These are phyloP conservation scores for Diadophis punctatus DNA, from an alignment of 2,113 vertebrate genomes.

Conservation along the genomic window DNA sequence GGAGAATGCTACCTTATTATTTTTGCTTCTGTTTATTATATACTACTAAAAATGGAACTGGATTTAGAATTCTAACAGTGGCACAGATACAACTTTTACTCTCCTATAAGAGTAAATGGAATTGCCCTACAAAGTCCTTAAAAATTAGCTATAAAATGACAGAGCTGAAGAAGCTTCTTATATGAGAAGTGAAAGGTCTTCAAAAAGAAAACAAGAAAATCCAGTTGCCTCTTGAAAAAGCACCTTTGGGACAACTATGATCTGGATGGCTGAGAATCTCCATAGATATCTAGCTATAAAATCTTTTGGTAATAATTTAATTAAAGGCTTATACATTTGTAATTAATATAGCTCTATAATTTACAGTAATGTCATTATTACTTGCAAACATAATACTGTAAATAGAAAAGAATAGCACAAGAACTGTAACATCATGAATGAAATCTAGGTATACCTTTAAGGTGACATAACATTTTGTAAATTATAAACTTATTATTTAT, in stretches of 20 bases:
- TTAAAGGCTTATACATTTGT: not conserved
- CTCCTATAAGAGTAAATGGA: fast-evolving
- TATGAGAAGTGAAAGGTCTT: too few species aligned
- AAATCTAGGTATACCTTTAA: conserved; percentile 18
- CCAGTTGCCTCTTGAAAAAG: too few species aligned
- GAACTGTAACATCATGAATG: not conserved
- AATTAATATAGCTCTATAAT: not conserved
- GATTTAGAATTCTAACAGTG: not conserved
- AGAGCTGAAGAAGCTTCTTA: too few species aligned
- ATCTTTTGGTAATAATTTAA: not conserved
- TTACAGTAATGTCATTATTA: conserved; percentile 23
- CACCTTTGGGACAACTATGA: too few species aligned
- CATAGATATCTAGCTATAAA: not conserved
- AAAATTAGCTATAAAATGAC: conserved; percentile 4
- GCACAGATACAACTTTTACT: not conserved
- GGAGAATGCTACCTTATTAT: not conserved
- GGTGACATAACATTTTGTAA: conserved; percentile 32
- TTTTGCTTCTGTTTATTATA: not conserved
- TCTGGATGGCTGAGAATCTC: too few species aligned
- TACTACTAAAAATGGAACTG: not conserved
- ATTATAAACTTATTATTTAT: conserved; percentile 46
- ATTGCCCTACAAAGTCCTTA: not conserved
- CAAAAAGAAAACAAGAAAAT: too few species aligned
- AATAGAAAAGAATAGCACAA: conserved; percentile 3
- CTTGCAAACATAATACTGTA: not conserved